Conservation (phyloP, 1,140 invertebrate genomes). For the Magallana angulata region DNA sequence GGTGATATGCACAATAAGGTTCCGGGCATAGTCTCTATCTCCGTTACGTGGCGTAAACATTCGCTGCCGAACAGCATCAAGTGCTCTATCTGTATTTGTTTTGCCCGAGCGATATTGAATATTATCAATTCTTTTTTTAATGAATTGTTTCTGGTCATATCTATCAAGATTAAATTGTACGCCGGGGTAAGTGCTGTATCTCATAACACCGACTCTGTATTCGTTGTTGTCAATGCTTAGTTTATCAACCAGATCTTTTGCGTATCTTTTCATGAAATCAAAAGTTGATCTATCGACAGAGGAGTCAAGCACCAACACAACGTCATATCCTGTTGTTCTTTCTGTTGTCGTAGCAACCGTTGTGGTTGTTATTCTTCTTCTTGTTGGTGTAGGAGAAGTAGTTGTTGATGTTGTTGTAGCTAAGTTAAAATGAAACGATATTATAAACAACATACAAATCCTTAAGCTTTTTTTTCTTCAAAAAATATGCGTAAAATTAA, state of each 20-base stretch:
- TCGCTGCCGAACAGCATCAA: constrained; percentile 64
- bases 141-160: constrained; percentile 61
- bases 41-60: constrained; percentile 73
- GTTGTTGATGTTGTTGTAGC: not conserved
- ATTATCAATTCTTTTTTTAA: constrained; percentile 57
- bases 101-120: constrained; percentile 57
- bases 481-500: no score
- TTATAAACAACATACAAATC: no score
- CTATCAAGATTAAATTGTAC: constrained; percentile 72
- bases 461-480: no score
- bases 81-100: constrained; percentile 67
- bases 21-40: constrained; percentile 71
- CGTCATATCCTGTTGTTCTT: constrained; percentile 70
- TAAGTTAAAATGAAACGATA: not conserved
- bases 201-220: constrained; percentile 70
- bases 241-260: constrained; percentile 60
- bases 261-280: constrained; percentile 70
- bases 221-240: constrained; percentile 68
- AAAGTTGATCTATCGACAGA: constrained; percentile 66
- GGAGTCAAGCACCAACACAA: constrained; percentile 74
- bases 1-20: constrained; percentile 71
- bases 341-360: constrained; percentile 20
- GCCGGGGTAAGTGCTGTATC: constrained; percentile 64
- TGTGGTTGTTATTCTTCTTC: constrained; percentile 25
- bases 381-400: constrained; percentile 26